Base-by-base conservation (phyloP, 2,113 vertebrate species). In the Semnopithecus entellus region DNA sequence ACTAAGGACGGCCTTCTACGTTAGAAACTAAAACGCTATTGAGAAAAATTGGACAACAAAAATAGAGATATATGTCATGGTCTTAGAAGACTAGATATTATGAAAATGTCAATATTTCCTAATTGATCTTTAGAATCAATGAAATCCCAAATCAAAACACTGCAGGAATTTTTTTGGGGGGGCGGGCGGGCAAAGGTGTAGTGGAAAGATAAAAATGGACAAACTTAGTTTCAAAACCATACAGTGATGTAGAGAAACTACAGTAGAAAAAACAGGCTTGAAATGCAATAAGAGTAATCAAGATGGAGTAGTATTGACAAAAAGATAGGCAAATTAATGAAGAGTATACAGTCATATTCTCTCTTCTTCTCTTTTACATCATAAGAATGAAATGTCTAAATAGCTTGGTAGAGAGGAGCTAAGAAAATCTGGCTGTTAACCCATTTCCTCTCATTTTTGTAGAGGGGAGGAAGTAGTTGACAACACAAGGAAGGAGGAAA, bases 131-230 rank as follows among this genome's bases (percentile, higher is more conserved):
- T 78, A 38, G 8, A 50, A 66, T 50, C 2, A 43, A 45, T n/a
- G 10, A 3, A 45, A 55, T 72, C 3, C 1, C 2, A 55, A 73
- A 38, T 3, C 5, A 75, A 92, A 75, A 2, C 9, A 43, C 38
- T 45, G 2, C 5, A 12, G 10, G 9, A 27, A 23, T 66, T 68
- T 6, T 3, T n/a, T 68, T 10, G 0, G 23, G 5, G 2, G 40
- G 8, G 40, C 5, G 40, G 17, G 18, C 0, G 1, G 52, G 52
- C 52, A 55, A 9, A 16, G 40, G 18, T 7, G 61, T 64, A 27
- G 61, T 64, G 61, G 27, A 64, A 64, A 64, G 61, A 2, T 52
- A 85, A 18, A 86, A 70, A 57, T 8, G 55, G 20, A 10, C 9
- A n/a, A 35, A 6, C 25, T 76, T 57, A 76, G 22, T 83, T 55